Evolutionary conservation across 2,888 invertebrate species (phyloP).

Genomic region (Patella caerulea): DNA sequence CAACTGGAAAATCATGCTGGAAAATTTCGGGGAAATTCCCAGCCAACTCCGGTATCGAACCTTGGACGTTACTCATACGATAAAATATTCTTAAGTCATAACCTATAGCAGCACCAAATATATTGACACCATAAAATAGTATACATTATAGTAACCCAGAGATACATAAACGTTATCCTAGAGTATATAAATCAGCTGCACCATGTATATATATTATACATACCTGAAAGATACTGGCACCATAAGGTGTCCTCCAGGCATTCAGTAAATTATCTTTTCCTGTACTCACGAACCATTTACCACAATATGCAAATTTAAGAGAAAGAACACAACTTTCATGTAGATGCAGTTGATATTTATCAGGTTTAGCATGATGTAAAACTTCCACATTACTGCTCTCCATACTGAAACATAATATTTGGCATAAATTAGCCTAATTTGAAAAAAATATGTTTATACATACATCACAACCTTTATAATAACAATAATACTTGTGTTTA

Average conservation of each 20-base stretch:
- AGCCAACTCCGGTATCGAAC: no score
- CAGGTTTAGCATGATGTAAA: conserved; percentile 81
- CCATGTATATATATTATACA: conserved; percentile 15
- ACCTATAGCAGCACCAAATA: no score
- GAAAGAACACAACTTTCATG: conserved; percentile 97
- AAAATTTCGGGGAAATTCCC: no score
- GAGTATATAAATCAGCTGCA: no score
- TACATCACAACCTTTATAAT: no score
- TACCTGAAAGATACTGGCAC: conserved; percentile 95
- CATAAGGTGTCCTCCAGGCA: conserved; percentile 95
- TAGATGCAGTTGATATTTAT: conserved; percentile 94
- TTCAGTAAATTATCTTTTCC: conserved; percentile 95
- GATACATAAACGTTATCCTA: no score
- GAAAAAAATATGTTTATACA: no score
- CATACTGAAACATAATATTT: conserved; percentile 76
- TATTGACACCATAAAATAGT: not conserved
- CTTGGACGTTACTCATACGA: no score
- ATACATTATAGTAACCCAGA: not conserved
- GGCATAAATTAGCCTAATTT: no score
- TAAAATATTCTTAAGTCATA: no score
- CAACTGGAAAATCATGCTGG: no score
- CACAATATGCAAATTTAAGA: conserved; percentile 91
- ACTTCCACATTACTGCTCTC: conserved; percentile 97
- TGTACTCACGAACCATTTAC: conserved; percentile 96
- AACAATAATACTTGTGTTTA: no score